Percentiles rank a stretch among this genome's conserved stretches.
Conservation (phyloP, 2,888 invertebrate species). For the Antitype chi region DNA sequence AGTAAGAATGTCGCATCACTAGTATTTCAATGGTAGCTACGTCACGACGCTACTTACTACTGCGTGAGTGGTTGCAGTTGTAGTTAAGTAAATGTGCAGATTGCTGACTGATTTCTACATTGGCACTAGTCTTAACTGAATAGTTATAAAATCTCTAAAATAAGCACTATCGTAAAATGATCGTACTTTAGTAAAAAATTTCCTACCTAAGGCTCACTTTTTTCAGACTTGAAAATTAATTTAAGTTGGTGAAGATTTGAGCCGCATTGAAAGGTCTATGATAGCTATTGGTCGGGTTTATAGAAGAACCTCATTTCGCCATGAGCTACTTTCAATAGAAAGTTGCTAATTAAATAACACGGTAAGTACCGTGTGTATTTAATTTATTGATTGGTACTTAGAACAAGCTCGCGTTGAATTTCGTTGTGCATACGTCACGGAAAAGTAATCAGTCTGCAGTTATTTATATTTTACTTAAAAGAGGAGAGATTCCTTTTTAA, state of each 20-base stretch:
- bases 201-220: not conserved
- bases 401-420: not conserved
- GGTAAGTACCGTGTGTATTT: not conserved
- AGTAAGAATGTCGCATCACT: not conserved
- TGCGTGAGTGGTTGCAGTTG: not conserved
- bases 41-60: not conserved
- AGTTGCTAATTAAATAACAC: no score
- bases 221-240: not conserved
- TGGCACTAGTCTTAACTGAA: not conserved
- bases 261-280: not conserved
- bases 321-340: not conserved
- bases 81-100: not conserved
- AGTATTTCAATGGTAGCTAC: not conserved
- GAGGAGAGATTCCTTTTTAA: no score
- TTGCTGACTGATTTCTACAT: not conserved
- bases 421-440: not conserved
- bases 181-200: not conserved
- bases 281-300: not conserved
- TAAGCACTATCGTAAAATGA: not conserved
- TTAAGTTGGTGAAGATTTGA: not conserved
- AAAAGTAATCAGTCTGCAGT: not conserved
- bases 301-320: not conserved
- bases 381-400: conserved; percentile 1
- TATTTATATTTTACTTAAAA: not conserved
- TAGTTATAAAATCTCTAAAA: not conserved